A percentile compares a stretch with the other conserved stretches of the same genome.
These are phyloP conservation scores for Artibeus lituratus DNA, from an alignment of 2,797 vertebrate species.

Conservation along the genomic window DNA sequence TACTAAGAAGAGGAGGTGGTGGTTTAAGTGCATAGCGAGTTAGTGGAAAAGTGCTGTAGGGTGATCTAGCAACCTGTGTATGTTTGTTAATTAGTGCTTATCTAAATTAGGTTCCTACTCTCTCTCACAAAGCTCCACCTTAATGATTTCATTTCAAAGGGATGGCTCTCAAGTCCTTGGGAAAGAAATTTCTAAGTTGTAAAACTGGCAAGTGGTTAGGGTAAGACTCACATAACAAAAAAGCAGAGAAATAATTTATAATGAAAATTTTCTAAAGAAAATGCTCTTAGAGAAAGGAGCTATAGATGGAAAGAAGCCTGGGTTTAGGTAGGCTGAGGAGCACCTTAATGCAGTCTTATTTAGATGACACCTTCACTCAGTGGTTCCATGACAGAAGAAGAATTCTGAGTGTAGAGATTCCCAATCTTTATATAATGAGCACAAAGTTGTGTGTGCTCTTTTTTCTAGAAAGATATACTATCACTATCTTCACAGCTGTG, in stretches of 20 bases:
- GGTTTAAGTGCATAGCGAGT: not conserved
- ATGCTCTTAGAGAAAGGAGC: not conserved
- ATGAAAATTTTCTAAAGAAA: not conserved
- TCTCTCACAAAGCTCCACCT: not conserved
- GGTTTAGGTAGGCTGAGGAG: not conserved
- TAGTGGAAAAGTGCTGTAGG: not conserved
- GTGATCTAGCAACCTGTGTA: not conserved
- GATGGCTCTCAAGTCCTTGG: not conserved
- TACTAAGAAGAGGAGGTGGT: not conserved
- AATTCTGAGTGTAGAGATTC: not conserved
- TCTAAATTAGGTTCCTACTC: not conserved
- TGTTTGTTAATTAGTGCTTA: not conserved
- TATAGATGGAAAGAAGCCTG: not conserved
- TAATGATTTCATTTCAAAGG: not conserved
- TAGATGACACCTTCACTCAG: not conserved
- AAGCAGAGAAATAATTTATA: not conserved
- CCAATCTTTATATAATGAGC: not conserved
- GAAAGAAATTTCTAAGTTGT: not conserved
- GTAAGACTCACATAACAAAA: not conserved
- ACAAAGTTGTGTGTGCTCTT: not conserved
- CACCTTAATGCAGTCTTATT: not conserved
- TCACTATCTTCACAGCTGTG: not conserved
- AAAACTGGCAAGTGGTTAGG: not conserved
- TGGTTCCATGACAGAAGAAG: not conserved
- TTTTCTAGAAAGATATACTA: not conserved